Evolutionary conservation across 2,888 invertebrate genomes (phyloP).

Genomic region (Eupithecia centaureata): DNA sequence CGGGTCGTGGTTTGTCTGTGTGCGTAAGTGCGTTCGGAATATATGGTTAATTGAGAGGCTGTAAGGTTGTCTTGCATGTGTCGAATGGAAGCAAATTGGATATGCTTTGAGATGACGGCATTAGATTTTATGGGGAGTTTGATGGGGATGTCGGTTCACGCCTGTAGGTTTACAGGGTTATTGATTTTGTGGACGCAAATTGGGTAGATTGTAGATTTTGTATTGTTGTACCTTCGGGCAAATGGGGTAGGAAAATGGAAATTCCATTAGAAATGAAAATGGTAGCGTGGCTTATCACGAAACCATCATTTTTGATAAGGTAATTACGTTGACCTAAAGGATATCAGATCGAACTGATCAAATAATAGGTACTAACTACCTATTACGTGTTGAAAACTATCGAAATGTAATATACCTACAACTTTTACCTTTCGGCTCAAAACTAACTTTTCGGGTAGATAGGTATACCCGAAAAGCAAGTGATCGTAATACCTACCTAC

Average conservation of each 20-base stretch:
- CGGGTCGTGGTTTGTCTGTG: slow-evolving; percentile 62
- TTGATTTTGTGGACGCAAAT: slow-evolving; percentile 17
- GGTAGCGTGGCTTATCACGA: no score
- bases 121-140: slow-evolving; percentile 48
- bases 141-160: slow-evolving; percentile 39
- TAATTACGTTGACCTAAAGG: neutral
- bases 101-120: slow-evolving; percentile 44
- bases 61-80: slow-evolving; percentile 51
- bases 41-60: slow-evolving; percentile 69
- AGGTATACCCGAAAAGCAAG: no score
- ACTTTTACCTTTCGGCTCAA: no score
- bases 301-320: neutral
- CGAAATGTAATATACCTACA: no score
- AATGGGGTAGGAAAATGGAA: no score
- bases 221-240: no score
- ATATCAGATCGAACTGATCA: no score
- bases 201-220: neutral
- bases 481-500: no score
- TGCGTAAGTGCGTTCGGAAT: slow-evolving; percentile 67
- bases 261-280: neutral
- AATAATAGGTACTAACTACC: no score
- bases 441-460: no score
- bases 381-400: no score
- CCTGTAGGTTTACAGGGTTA: slow-evolving; percentile 21
- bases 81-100: slow-evolving; percentile 57